These are phyloP conservation scores for Capitella teleta DNA, from an alignment of 1,140 invertebrate species.

Conservation along the genomic window DNA sequence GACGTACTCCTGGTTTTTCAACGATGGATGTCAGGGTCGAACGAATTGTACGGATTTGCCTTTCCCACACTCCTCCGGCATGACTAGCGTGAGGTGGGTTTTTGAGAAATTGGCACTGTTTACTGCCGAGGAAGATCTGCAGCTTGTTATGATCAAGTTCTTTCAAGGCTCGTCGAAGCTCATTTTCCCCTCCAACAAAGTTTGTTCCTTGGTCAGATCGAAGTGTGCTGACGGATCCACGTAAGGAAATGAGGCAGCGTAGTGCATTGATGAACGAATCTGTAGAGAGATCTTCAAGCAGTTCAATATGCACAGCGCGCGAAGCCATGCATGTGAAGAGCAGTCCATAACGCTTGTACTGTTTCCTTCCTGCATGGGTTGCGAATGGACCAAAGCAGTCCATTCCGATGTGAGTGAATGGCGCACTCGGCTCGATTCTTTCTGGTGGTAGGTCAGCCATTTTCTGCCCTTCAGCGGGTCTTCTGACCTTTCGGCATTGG, in stretches of 20 bases:
- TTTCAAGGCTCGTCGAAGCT: slow-evolving; percentile 2
- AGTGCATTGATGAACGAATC: slow-evolving; percentile 20
- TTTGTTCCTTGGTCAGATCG: slow-evolving; percentile 19
- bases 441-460: slow-evolving; percentile 20
- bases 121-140: neutral
- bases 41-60: slow-evolving; percentile 18
- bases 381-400: slow-evolving; percentile 18
- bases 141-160: neutral
- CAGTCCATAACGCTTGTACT: slow-evolving; percentile 13
- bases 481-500: slow-evolving; percentile 11
- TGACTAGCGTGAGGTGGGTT: slow-evolving; percentile 10
- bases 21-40: slow-evolving; percentile 19
- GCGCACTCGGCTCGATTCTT: slow-evolving; percentile 12
- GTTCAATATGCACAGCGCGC: slow-evolving; percentile 16
- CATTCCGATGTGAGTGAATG: slow-evolving; percentile 16
- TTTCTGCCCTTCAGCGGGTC: slow-evolving; percentile 12
- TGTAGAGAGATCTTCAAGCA: slow-evolving; percentile 16
- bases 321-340: slow-evolving; percentile 16
- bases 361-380: slow-evolving; percentile 16
- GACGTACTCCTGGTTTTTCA: neutral
- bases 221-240: slow-evolving; percentile 13
- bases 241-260: slow-evolving; percentile 11
- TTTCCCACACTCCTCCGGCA: slow-evolving; percentile 16
- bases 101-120: slow-evolving; percentile 7
- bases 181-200: slow-evolving; percentile 14